Evolutionary conservation across 2,113 vertebrate genomes (phyloP).

Genomic region (Pao palembangensis): DNA sequence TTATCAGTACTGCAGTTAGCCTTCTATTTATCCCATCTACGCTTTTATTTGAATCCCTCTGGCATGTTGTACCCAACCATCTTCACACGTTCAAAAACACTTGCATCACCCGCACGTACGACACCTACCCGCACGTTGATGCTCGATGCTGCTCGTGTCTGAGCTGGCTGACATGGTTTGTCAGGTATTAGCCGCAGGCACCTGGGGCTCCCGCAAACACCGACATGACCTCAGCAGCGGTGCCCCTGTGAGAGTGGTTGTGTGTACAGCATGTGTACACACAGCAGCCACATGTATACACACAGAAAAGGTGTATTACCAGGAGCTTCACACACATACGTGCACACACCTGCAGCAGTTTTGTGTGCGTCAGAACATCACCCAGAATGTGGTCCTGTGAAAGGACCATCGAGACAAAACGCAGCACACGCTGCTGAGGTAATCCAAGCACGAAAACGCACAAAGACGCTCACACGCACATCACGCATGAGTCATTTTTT

Average conservation of each 20-base stretch:
- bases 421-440: neutral
- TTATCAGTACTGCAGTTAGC: neutral
- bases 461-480: constrained; percentile 10
- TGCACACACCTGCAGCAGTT: constrained; percentile 8
- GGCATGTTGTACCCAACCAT: constrained; percentile 15
- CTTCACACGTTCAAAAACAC: constrained; percentile 42
- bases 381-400: constrained; percentile 9
- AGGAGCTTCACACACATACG: neutral
- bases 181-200: constrained; percentile 41
- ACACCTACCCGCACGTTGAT: constrained; percentile 28
- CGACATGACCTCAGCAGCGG: neutral
- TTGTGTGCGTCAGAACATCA: neutral
- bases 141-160: constrained; percentile 30
- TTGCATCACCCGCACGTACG: constrained; percentile 41
- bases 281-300: no score
- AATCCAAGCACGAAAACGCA: constrained; percentile 5
- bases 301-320: no score
- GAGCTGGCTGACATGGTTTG: constrained; percentile 26
- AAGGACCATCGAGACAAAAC: constrained; percentile 5
- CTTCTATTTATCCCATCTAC: constrained; percentile 5
- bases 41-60: constrained; percentile 24
- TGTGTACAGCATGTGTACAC: no score
- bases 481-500: constrained; percentile 40
- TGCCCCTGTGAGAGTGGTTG: no score
- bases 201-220: constrained; percentile 19